Percentiles rank a stretch among this genome's conserved stretches.
Conservation (phyloP, 2,888 invertebrate genomes). For the Drosophila koepferae region DNA sequence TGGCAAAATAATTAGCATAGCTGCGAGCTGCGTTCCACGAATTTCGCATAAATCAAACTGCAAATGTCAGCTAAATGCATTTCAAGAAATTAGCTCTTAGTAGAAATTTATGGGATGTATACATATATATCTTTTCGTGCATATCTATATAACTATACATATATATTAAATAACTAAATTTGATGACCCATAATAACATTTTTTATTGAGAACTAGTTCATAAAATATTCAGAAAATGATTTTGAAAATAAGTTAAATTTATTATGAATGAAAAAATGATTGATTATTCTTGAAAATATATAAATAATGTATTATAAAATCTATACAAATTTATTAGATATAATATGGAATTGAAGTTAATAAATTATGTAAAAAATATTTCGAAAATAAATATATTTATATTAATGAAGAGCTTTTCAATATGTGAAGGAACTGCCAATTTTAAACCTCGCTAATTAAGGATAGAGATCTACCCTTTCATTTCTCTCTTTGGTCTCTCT, state of each 20-base stretch:
- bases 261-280: too few species aligned
- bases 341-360: not conserved
- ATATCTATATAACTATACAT: not conserved
- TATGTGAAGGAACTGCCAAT: not conserved
- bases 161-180: not conserved
- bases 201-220: not conserved
- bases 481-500: not conserved
- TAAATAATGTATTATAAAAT: not conserved
- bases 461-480: not conserved
- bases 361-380: not conserved
- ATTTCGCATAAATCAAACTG: slow-evolving; percentile 65
- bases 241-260: not conserved
- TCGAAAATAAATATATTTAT: not conserved
- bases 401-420: not conserved
- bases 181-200: too few species aligned
- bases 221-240: not conserved
- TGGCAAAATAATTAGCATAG: slow-evolving; percentile 62
- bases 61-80: slow-evolving; percentile 55
- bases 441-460: not conserved
- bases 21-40: slow-evolving; percentile 41
- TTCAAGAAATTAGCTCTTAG: slow-evolving; percentile 4
- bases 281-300: too few species aligned
- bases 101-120: slow-evolving; percentile 1
- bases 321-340: not conserved
- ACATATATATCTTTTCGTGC: not conserved